Evolutionary conservation across 2,113 vertebrate genomes (phyloP), one percentile per base, ranked within the genome.

Genomic region (Poeciliopsis occidentalis): DNA sequence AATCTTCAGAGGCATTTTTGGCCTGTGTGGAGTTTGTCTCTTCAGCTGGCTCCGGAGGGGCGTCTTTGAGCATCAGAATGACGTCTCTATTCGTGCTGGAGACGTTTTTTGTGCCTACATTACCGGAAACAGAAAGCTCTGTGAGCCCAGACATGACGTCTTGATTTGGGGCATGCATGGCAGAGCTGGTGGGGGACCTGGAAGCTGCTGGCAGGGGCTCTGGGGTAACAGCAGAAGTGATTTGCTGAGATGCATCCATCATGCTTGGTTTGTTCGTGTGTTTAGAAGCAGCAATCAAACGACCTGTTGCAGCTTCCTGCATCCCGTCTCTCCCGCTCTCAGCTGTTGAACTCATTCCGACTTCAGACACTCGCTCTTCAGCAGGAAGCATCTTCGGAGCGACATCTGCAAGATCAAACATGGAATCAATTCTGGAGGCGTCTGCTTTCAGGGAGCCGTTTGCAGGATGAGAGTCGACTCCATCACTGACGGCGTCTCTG

Each of bases 371-470:
- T 7, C 7, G 24, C 11, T 69, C 60, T 26, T 61, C 76, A 2
- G 19, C 70, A 27, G 12, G n/a, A 3, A 82, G 78, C n/a, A 82
- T 71, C 66, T 87, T 85, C 11, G 82, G 78, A 72, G 79, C 76
- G 67, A 86, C 73, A 17, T 83, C 63, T 0, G 67, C 77, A 13
- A 73, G 76, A 71, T 87, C 51, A 57, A 85, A 85, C 2, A 47
- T 10, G 47, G 32, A 51, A n/a, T 51, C 54, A 60, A 66, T 71
- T 26, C 31, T 31, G 4, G 75, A 78, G 2, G 29, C 12, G 17
- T 61, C 34, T 15, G 1, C 34, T 62, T 60, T 32, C n/a, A 66
- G 68, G 4, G 72, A 72, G 69, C 3, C 10, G 63, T 30, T 79
- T 44, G 37, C 64, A 6, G 26, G 30, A 6, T 26, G 39, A n/a